Evolutionary conservation across 2,797 vertebrate species (phyloP), one percentile per base, ranked within the genome.

Genomic region (Pogonophryne albipinna): DNA sequence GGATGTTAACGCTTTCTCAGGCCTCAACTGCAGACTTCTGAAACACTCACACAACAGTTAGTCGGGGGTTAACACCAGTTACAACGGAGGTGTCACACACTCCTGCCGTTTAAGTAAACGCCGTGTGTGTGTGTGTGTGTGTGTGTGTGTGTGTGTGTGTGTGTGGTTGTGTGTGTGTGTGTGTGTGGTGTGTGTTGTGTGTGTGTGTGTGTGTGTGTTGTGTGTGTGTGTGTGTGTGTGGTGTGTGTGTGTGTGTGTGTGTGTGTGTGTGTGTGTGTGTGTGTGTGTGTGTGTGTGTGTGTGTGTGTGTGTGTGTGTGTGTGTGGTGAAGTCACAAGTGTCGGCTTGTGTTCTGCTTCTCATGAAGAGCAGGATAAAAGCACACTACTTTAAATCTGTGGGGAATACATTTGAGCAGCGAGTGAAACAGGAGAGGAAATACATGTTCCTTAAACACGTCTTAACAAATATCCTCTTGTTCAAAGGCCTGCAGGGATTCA

Each of bases 71-170:
- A 93, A 94, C 92, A 86, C 83, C 83, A 92, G 87, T 94, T 94
- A 95, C 92, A 84, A 93, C 92, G 23, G 19, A 88, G 86, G 92
- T 94, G 94, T 92, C 89, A 84, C 91, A 93, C 85, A 89, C 93
- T 91, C 92, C 93, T 87, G 88, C 66, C 65, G 91, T 89, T 93
- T 89, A 90, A 87, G 88, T 90, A 93, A 94, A 94, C 89, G 87
- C 11, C 61, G 13, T 79, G 71, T 61, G 69, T 66, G 70, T 69
- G 69, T 81, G 83, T 63, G 78, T 66, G 73, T 38, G 57, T 44
- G 7, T 60, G 78, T 57, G 62, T 65, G 49, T 17, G 60, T 51
- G 38, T 49, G 49, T 55, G 42, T 20, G 59, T 47, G 45, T 47
- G 50, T 79, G 67, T 53, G 15, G 57, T 60, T 51, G 62, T 38